Conservation (phyloP, 1,140 invertebrate genomes). For the Elymnias hypermnestra region DNA sequence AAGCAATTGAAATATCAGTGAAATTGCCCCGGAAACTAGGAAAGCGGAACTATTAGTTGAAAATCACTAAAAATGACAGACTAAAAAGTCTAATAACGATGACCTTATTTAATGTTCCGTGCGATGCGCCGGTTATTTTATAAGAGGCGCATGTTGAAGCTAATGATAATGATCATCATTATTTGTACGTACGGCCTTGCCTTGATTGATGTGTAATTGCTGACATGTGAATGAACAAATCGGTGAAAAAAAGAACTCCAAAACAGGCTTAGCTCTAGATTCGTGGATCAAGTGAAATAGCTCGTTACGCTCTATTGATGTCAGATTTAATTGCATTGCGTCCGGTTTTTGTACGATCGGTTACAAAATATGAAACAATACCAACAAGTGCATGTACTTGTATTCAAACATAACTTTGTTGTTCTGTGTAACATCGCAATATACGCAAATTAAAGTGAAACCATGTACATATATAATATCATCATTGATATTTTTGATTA, state of each 20-base stretch:
- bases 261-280: slow-evolving; percentile 17
- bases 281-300: slow-evolving; percentile 30
- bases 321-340: slow-evolving; percentile 34
- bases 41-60: slow-evolving; percentile 44
- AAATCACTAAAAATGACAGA: slow-evolving; percentile 12
- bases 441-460: no score
- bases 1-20: no score
- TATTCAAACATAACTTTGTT: slow-evolving; percentile 7
- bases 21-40: slow-evolving; percentile 29
- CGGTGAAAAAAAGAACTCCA: slow-evolving; percentile 9
- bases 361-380: slow-evolving; percentile 33
- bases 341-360: slow-evolving; percentile 32
- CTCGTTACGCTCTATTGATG: slow-evolving; percentile 44
- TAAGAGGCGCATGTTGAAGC: slow-evolving; percentile 4
- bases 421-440: no score
- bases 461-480: no score
- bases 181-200: slow-evolving; percentile 6
- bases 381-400: neutral
- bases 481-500: no score
- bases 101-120: slow-evolving; percentile 17
- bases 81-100: slow-evolving; percentile 12
- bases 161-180: slow-evolving; percentile 15
- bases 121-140: slow-evolving; percentile 10
- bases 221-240: slow-evolving; percentile 18
- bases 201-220: slow-evolving; percentile 7